Conservation (phyloP, 2,888 invertebrate species). For the Himalopsyche tibetana region DNA sequence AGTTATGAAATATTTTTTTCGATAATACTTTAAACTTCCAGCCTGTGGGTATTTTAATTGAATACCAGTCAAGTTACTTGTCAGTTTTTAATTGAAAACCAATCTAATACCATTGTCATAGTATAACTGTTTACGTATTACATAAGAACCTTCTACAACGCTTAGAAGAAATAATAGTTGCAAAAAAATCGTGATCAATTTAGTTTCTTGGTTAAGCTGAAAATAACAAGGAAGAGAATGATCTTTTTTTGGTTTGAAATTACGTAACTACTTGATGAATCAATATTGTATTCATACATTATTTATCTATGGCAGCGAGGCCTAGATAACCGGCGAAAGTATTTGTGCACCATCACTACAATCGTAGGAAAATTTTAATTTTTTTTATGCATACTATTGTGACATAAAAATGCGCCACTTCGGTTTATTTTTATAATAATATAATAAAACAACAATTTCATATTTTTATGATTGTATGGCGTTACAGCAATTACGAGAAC, state of each 20-base stretch:
- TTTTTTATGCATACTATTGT: too few species aligned
- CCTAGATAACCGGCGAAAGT: slow-evolving; percentile 28
- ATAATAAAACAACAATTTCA: too few species aligned
- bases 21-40: not conserved
- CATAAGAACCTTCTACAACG: not conserved
- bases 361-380: too few species aligned
- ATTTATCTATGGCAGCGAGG: not conserved
- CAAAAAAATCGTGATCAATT: slow-evolving; percentile 21
- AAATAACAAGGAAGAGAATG: slow-evolving; percentile 34
- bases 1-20: too few species aligned
- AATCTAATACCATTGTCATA: not conserved
- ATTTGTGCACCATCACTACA: not conserved
- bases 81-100: slow-evolving; percentile 29
- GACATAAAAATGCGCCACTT: too few species aligned
- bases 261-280: slow-evolving; percentile 5
- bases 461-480: too few species aligned
- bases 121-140: not conserved
- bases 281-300: slow-evolving; percentile 5
- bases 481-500: too few species aligned
- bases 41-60: not conserved
- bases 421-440: too few species aligned
- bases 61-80: not conserved
- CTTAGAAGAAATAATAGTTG: not conserved
- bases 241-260: slow-evolving; percentile 3
- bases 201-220: slow-evolving; percentile 7